phyloP scores from a whole-genome alignment of 1,140 invertebrate species.

The Neodiprion fabricii region DNA sequence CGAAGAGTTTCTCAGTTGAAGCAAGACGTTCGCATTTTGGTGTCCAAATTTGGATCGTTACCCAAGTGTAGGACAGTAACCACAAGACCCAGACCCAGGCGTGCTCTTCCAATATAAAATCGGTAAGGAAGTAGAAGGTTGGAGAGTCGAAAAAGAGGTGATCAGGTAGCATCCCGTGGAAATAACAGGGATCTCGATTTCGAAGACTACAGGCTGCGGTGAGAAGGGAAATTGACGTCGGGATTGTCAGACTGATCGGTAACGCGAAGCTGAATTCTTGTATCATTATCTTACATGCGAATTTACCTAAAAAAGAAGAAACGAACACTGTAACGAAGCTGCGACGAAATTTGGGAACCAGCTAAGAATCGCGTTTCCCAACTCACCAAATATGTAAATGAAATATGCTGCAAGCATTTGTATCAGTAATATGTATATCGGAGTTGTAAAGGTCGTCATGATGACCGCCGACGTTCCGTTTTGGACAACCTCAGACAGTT shows the following conservation, averaged over 20 bases:
- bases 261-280: slow-evolving; percentile 82
- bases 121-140: slow-evolving; percentile 61
- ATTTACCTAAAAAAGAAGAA: slow-evolving; percentile 66
- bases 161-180: slow-evolving; percentile 66
- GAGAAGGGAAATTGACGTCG: slow-evolving; percentile 70
- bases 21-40: slow-evolving; percentile 81
- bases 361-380: neutral
- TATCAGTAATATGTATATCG: slow-evolving; percentile 67
- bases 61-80: slow-evolving; percentile 81
- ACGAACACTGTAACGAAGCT: neutral
- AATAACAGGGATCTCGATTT: slow-evolving; percentile 68
- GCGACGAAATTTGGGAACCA: too few relatives aligned
- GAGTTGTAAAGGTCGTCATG: slow-evolving; percentile 52
- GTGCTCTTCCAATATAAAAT: slow-evolving; percentile 67
- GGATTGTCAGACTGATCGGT: slow-evolving; percentile 76
- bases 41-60: slow-evolving; percentile 83
- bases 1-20: slow-evolving; percentile 81
- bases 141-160: slow-evolving; percentile 74
- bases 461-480: slow-evolving; percentile 43
- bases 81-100: slow-evolving; percentile 78
- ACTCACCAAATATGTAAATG: slow-evolving; percentile 70
- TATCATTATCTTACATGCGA: slow-evolving; percentile 84
- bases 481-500: slow-evolving; percentile 18
- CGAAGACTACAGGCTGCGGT: slow-evolving; percentile 69
- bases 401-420: slow-evolving; percentile 71